These are phyloP conservation scores for Dromiciops gliroides DNA, from an alignment of 2,113 vertebrate genomes.

Conservation along the genomic window DNA sequence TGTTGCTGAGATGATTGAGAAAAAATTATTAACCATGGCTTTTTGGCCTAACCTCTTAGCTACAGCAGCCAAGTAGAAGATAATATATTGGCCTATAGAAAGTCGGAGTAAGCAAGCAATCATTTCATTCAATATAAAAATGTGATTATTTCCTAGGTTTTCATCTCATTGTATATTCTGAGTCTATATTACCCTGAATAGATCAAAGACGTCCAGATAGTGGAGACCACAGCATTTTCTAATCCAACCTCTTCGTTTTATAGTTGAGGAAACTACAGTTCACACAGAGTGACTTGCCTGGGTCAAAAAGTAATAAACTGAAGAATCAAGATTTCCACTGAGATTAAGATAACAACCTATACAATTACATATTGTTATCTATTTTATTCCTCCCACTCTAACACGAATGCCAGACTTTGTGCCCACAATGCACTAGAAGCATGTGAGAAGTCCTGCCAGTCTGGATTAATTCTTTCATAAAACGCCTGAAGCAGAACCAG, in stretches of 20 bases:
- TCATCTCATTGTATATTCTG: not conserved
- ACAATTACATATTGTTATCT: not conserved
- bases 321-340: not conserved
- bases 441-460: not conserved
- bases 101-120: not conserved
- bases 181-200: not conserved
- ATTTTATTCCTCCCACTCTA: not conserved
- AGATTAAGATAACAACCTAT: not conserved
- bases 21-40: not conserved
- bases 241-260: not conserved
- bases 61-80: not conserved
- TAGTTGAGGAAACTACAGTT: not conserved
- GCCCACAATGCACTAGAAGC: not conserved
- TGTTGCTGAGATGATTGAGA: not conserved
- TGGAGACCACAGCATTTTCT: too few relatives aligned
- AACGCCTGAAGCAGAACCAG: constrained; percentile 5
- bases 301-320: not conserved
- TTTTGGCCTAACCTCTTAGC: not conserved
- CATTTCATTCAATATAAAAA: not conserved
- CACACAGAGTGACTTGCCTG: not conserved
- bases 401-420: not conserved
- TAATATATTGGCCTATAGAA: not conserved
- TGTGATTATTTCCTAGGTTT: not conserved
- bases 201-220: not conserved
- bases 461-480: not conserved